Percentiles rank a stretch among this genome's conserved stretches.
Conservation (phyloP, 2,888 invertebrate species). For the Acronicta aceris region DNA sequence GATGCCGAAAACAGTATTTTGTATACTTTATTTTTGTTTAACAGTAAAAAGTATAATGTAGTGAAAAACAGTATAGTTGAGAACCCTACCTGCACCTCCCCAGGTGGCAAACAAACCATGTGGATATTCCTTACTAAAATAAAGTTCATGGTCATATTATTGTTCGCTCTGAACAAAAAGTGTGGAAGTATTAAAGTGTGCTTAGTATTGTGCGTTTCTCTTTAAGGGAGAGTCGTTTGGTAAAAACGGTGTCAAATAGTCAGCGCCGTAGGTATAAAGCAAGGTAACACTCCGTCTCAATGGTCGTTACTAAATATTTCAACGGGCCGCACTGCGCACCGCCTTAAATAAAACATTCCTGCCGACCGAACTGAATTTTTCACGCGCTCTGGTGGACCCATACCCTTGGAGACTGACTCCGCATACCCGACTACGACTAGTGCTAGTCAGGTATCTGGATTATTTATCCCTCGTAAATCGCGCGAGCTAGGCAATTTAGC, state of each 20-base stretch:
- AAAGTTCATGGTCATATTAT: too few relatives aligned
- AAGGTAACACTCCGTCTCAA: constrained; percentile 74
- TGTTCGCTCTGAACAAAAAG: too few relatives aligned
- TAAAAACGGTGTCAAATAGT: constrained; percentile 59
- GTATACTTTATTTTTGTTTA: too few relatives aligned
- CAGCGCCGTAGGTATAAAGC: constrained; percentile 45
- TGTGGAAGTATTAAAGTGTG: too few relatives aligned
- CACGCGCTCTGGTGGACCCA: constrained; percentile 68
- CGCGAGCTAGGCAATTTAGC: constrained; percentile 18
- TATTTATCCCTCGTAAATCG: constrained; percentile 48
- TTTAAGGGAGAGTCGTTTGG: constrained; percentile 16
- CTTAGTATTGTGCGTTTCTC: neutral
- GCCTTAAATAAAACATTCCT: constrained; percentile 82
- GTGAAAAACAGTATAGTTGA: too few relatives aligned
- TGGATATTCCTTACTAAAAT: too few relatives aligned
- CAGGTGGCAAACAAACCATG: too few relatives aligned
- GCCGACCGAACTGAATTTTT: constrained; percentile 80
- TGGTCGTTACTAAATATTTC: constrained; percentile 82
- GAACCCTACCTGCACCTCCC: too few relatives aligned
- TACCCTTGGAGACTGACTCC: constrained; percentile 62
- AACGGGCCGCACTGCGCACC: constrained; percentile 80
- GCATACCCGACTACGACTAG: constrained; percentile 19
- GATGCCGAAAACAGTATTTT: too few relatives aligned
- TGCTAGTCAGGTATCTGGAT: constrained; percentile 35
- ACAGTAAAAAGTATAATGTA: too few relatives aligned